Evolutionary conservation across 2,797 vertebrate genomes (phyloP).

Genomic region (Heliangelus exortis): DNA sequence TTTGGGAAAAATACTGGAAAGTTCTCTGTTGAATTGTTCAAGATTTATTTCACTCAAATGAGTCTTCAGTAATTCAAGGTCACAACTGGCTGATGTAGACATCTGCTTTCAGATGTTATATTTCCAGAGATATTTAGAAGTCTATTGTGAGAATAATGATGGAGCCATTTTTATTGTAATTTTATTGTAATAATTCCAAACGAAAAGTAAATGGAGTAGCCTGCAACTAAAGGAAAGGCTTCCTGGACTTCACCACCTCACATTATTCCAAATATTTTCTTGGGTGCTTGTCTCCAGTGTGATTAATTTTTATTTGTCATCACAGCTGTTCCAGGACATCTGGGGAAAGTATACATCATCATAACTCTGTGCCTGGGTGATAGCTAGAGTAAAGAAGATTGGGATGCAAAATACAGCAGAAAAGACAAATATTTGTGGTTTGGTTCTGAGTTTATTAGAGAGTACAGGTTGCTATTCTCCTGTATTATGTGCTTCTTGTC

Average conservation of each 20-base stretch:
- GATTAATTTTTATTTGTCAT: constrained; percentile 22
- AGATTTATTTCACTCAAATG: background rate
- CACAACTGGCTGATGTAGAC: background rate
- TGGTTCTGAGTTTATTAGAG: background rate
- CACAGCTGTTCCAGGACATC: constrained; percentile 12
- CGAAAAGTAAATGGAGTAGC: background rate
- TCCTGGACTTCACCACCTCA: background rate
- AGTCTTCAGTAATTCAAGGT: background rate
- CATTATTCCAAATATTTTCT: constrained; percentile 19
- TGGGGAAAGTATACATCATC: background rate
- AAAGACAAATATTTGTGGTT: background rate
- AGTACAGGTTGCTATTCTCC: background rate
- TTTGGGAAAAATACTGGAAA: background rate
- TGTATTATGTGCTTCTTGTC: background rate
- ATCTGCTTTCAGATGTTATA: background rate
- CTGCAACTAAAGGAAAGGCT: background rate
- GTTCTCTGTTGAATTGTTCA: background rate
- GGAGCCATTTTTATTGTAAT: background rate
- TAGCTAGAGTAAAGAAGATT: background rate
- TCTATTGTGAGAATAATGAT: background rate
- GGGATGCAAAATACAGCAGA: background rate
- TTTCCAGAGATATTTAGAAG: background rate
- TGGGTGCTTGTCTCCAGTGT: background rate
- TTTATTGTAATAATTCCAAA: background rate
- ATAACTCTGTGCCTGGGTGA: background rate